Percentiles rank a stretch among this genome's conserved stretches.
These are phyloP conservation scores for Apogon hyalosoma DNA, from an alignment of 2,797 vertebrate species.

Conservation along the genomic window DNA sequence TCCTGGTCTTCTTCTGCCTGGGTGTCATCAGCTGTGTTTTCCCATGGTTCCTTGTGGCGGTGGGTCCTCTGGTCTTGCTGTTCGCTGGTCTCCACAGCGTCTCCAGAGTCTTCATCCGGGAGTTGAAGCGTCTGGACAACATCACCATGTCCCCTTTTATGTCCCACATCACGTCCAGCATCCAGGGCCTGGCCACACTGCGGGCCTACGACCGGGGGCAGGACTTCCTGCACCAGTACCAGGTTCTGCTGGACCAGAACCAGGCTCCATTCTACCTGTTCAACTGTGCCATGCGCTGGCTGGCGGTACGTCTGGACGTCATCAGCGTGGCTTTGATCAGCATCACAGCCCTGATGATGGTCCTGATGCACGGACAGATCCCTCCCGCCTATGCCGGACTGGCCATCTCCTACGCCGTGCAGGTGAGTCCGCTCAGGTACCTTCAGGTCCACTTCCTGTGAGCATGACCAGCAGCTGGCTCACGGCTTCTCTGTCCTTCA, in stretches of 20 bases:
- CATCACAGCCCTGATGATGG: constrained; percentile 91
- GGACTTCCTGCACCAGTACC: constrained; percentile 91
- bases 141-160: constrained; percentile 92
- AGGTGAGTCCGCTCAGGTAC: constrained; percentile 76
- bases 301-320: constrained; percentile 90
- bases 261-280: constrained; percentile 92
- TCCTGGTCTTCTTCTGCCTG: constrained; percentile 93
- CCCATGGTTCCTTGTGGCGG: constrained; percentile 92
- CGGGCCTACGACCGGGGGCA: constrained; percentile 90
- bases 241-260: constrained; percentile 91
- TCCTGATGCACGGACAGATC: constrained; percentile 92
- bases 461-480: too few relatives aligned
- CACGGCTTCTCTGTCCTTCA: constrained; percentile 48
- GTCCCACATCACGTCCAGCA: constrained; percentile 93
- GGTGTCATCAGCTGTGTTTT: constrained; percentile 91
- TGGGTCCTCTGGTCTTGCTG: constrained; percentile 89
- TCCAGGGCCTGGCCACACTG: constrained; percentile 93
- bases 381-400: constrained; percentile 91
- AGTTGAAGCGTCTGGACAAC: constrained; percentile 93
- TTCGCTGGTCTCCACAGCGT: constrained; percentile 88
- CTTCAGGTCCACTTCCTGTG: too few relatives aligned
- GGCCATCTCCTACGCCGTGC: constrained; percentile 92
- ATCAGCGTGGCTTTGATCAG: constrained; percentile 93
- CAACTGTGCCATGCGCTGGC: constrained; percentile 93
- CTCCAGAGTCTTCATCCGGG: constrained; percentile 92